Evolutionary conservation across 2,113 vertebrate genomes (phyloP), one percentile per base, ranked within the genome.

Genomic region (Cacatua alba): DNA sequence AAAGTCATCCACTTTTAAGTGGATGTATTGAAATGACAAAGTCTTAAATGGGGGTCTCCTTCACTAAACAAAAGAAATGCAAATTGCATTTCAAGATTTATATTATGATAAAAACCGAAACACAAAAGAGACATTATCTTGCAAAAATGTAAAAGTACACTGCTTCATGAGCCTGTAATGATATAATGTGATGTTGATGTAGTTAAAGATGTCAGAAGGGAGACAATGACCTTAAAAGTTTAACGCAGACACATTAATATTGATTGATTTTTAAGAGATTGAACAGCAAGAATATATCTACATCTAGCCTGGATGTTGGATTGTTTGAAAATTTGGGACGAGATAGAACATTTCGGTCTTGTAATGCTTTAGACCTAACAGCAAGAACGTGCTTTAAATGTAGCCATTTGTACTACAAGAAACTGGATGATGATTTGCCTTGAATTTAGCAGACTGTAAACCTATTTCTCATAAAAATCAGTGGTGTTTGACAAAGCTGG

Each of bases 181-280:
- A 97, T 98, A 98, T 96, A 98, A 98, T 98, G 97, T 96, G 98
- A 97, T 98, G 97, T 97, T 98, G 98, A 98, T 97, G 95, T 97
- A 98, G 97, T 98, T 97, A 98, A 96, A 98, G 95, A 97, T 98
- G 98, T 98, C 98, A 98, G 97, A 97, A 98, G 92, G 88, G 93
- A 98, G 97, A 98, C 97, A 98, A 98, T 97, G 98, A 98, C 98
- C 98, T 98, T 98, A 98, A 96, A 98, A 97, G 95, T 98, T 98
- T 97, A 97, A 98, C 97, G 96, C 96, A 98, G 98, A 97, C 97
- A 96, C 95, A 96, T 98, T 97, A 97, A 96, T 98, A 97, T 97
- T 97, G 97, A 98, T 97, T 97, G 97, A 97, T 97, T 97, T 97
- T 97, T 96, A 95, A 95, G 95, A 96, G 92, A 95, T 90, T 95